Evolutionary conservation across 2,888 invertebrate species (phyloP).

Genomic region (Brenthis daphne): DNA sequence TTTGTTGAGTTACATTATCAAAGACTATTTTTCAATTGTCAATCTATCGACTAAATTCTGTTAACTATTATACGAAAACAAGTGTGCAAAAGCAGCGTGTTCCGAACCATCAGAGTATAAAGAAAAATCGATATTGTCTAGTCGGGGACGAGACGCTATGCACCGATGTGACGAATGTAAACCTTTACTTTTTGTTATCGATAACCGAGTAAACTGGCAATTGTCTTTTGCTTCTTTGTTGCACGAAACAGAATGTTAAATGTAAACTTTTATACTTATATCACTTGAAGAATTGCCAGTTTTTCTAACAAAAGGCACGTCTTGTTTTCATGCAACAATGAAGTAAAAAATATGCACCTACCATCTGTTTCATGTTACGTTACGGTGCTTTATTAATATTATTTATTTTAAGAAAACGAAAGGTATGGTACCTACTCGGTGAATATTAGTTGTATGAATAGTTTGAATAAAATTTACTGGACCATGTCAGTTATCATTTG

Average conservation of each 20-base stretch:
- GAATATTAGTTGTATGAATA: too few relatives aligned
- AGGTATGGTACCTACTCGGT: too few relatives aligned
- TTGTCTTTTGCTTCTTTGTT: constrained; percentile 11
- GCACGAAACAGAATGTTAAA: neutral
- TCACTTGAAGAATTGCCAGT: constrained; percentile 3
- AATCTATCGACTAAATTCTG: neutral
- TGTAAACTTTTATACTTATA: constrained; percentile 1
- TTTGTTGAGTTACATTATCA: neutral
- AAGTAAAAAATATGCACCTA: neutral
- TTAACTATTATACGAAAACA: neutral
- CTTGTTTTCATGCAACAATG: neutral
- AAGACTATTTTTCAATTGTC: neutral
- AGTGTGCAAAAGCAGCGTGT: neutral
- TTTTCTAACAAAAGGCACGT: constrained; percentile 2
- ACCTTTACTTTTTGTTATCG: constrained; percentile 12
- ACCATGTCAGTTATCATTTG: too few relatives aligned
- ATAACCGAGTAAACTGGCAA: constrained; percentile 3
- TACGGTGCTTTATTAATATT: too few relatives aligned
- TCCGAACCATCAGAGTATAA: neutral
- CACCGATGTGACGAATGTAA: neutral
- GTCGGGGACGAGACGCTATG: constrained; percentile 6
- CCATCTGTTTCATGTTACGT: too few relatives aligned
- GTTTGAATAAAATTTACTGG: too few relatives aligned
- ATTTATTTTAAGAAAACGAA: too few relatives aligned
- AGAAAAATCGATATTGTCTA: constrained; percentile 16